Conservation (phyloP, 2,888 invertebrate genomes). For the Nymphalis c-album region DNA sequence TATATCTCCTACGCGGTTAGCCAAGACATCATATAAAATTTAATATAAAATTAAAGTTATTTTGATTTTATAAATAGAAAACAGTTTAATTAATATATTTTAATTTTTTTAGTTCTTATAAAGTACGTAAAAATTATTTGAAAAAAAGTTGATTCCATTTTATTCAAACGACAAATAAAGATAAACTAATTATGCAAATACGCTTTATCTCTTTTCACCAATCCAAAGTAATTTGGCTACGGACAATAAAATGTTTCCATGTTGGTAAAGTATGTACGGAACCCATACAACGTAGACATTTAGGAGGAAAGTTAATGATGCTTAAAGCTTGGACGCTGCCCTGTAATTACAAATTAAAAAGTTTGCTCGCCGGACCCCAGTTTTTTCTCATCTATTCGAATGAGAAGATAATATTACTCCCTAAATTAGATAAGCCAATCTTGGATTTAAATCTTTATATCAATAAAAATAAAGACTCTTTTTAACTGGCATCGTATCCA, state of each 20-base stretch:
- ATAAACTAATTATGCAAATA: conserved; percentile 30
- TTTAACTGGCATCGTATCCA: conserved; percentile 48
- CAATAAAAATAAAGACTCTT: conserved; percentile 45
- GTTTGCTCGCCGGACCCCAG: conserved; percentile 71
- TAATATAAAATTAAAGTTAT: not conserved
- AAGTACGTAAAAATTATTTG: not conserved
- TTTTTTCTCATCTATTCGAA: conserved; percentile 79
- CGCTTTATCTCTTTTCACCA: conserved; percentile 36
- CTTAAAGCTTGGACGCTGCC: conserved; percentile 78
- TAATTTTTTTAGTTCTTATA: not conserved
- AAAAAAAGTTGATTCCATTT: not conserved
- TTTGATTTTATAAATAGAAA: not conserved
- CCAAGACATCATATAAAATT: too few relatives aligned
- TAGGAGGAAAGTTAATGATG: conserved; percentile 79
- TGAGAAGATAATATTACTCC: conserved; percentile 73
- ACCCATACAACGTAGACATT: conserved; percentile 68
- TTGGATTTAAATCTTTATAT: conserved; percentile 44
- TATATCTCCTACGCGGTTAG: too few relatives aligned
- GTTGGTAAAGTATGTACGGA: conserved; percentile 56
- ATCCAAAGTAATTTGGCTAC: conserved; percentile 61
- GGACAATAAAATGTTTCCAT: conserved; percentile 63
- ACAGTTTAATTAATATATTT: too few relatives aligned
- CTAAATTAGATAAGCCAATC: conserved; percentile 50
- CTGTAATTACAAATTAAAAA: conserved; percentile 82
- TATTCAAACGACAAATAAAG: conserved; percentile 7